Base-by-base conservation (phyloP, 92 coral and sea anemone genomes). In the Desmophyllum pertusum region DNA sequence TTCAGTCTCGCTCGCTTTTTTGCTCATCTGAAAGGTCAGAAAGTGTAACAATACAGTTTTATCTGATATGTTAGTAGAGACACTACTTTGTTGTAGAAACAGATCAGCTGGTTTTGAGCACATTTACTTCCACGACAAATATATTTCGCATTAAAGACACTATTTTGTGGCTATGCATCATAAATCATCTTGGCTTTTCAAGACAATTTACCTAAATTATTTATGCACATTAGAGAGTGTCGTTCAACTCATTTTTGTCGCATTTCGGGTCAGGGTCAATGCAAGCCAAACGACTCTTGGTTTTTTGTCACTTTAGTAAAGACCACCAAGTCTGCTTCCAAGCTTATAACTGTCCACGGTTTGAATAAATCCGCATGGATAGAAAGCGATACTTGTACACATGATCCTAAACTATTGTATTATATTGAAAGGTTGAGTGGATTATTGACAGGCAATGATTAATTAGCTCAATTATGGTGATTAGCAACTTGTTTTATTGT, bases 381-480 rank as follows among this genome's bases (percentile, higher is more conserved):
- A 38, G 59, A 59, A 74, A 73, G 73, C 37, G 86, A 83, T 83
- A 73, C 86, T 41, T 13, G 29, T 38, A 30, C 21, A 35, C 71
- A 53, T 39, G 55, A 46, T 25, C 53, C 29, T 29, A 55, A 45
- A 53, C 50, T 83, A 33, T 40, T 73, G 63, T 43, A 23, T 61
- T 41, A 75, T 75, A 75, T 75, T 84, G 67, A 46, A 29, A 75
- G 52, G 45, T 35, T 43, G 67, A 74, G 81, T 67, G 67, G 74
- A 75, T 75, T 65, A 37, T 64, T 75, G 87, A 63, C 87, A 63
- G 62, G 63, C 53, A 53, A 43, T 89, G 89, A 89, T 89, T 46
- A 73, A 84, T 81, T 85, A 75, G 89, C 33, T 81, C 84, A 89
- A 85, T 86, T 81, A 81, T 46, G 76, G 84, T 81, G 84, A 85